Conservation (phyloP, 2,888 invertebrate genomes). For the Leuctra nigra region DNA sequence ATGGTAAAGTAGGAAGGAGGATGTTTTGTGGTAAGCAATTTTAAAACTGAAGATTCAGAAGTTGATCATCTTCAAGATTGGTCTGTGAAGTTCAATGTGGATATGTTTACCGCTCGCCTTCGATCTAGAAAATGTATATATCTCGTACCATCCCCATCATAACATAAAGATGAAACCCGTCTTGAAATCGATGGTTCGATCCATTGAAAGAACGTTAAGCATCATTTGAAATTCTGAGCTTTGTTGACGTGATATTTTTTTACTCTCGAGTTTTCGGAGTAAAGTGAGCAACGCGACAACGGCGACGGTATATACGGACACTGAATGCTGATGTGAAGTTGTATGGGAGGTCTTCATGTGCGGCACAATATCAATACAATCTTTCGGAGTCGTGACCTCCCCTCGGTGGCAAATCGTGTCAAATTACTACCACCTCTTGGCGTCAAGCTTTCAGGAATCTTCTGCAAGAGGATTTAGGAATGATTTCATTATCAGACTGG, state of each 20-base stretch:
- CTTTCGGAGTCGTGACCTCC: no score
- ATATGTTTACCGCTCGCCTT: conserved; percentile 3
- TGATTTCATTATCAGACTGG: no score
- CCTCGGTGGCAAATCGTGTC: no score
- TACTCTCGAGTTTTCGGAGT: neutral
- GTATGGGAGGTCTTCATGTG: no score
- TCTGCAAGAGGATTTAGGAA: no score
- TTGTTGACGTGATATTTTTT: conserved; percentile 22
- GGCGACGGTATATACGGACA: conserved; percentile 6
- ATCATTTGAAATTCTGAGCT: conserved; percentile 24
- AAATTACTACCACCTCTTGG: no score
- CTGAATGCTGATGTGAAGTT: conserved; percentile 16
- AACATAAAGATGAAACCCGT: conserved; percentile 13
- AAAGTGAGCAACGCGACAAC: no score
- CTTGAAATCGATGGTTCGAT: conserved; percentile 20
- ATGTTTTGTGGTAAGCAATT: neutral
- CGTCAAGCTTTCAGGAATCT: no score
- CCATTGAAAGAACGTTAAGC: conserved; percentile 23
- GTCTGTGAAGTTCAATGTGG: conserved; percentile 2
- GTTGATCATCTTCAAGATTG: no score
- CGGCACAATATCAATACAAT: no score
- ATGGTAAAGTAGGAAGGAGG: neutral
- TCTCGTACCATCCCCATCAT: conserved; percentile 16
- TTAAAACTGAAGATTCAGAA: neutral
- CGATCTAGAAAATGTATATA: conserved; percentile 20